Evolutionary conservation across 2,113 vertebrate genomes (phyloP).

Genomic region (Microcebus murinus): DNA sequence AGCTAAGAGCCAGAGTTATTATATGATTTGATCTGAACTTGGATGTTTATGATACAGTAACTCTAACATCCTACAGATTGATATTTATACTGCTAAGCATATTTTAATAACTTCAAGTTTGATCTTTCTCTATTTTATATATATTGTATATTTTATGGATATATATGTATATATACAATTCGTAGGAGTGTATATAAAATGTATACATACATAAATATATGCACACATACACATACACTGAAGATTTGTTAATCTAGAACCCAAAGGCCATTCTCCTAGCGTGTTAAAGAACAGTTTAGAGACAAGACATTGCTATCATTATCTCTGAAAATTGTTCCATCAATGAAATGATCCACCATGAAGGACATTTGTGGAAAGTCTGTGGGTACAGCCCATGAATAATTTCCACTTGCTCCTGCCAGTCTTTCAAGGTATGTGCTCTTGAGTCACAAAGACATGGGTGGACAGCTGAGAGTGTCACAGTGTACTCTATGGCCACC

Average conservation of each 20-base stretch:
- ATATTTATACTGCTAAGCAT: not conserved
- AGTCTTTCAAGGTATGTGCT: not conserved
- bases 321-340: slow-evolving; percentile 33
- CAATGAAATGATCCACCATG: slow-evolving; percentile 52
- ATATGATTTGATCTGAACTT: not conserved
- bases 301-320: not conserved
- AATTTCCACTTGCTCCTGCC: slow-evolving; percentile 64
- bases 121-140: not conserved
- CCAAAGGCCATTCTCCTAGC: not conserved
- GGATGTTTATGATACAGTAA: not conserved
- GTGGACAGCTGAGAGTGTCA: slow-evolving; percentile 30
- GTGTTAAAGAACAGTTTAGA: not conserved
- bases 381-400: slow-evolving; percentile 48
- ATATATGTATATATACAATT: not conserved
- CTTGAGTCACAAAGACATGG: not conserved
- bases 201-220: not conserved
- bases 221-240: not conserved
- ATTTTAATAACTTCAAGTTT: not conserved
- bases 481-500: not conserved
- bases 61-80: not conserved
- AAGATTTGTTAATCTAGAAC: not conserved
- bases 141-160: not conserved
- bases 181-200: not conserved
- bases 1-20: not conserved
- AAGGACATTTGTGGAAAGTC: slow-evolving; percentile 54